Percentiles rank a stretch among this genome's conserved stretches.
phyloP scores from a whole-genome alignment of 1,140 invertebrate genomes.

The Formica selysi region DNA sequence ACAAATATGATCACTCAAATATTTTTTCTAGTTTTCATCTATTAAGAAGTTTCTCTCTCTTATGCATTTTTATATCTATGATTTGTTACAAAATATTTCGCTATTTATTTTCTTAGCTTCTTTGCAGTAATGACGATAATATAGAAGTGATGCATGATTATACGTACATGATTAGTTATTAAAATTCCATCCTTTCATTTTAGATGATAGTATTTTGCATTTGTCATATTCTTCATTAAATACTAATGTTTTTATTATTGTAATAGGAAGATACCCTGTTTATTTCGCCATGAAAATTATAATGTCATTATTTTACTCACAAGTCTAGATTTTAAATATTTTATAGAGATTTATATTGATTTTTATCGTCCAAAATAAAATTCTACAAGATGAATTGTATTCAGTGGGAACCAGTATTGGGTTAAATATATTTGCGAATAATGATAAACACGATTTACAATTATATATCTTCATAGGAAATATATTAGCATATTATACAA shows the following conservation, averaged over 20 bases:
- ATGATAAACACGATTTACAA: constrained; percentile 12
- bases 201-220: constrained; percentile 1
- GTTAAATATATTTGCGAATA: neutral
- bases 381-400: constrained; percentile 34
- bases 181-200: neutral
- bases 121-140: constrained; percentile 46
- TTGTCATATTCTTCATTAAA: constrained; percentile 22
- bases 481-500: neutral
- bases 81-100: constrained; percentile 43
- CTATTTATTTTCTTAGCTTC: constrained; percentile 1
- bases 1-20: neutral
- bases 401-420: constrained; percentile 32
- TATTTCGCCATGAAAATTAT: constrained; percentile 26
- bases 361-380: constrained; percentile 32
- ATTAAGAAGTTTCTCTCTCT: constrained; percentile 25
- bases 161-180: constrained; percentile 10
- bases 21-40: constrained; percentile 38
- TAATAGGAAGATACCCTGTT: constrained; percentile 71
- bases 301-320: neutral
- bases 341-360: neutral
- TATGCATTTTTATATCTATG: constrained; percentile 44
- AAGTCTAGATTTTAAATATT: neutral
- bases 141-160: neutral
- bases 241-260: constrained; percentile 27
- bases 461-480: constrained; percentile 19